Evolutionary conservation across 2,888 invertebrate species (phyloP), one percentile per base, ranked within the genome.

Genomic region (Bombylius major): DNA sequence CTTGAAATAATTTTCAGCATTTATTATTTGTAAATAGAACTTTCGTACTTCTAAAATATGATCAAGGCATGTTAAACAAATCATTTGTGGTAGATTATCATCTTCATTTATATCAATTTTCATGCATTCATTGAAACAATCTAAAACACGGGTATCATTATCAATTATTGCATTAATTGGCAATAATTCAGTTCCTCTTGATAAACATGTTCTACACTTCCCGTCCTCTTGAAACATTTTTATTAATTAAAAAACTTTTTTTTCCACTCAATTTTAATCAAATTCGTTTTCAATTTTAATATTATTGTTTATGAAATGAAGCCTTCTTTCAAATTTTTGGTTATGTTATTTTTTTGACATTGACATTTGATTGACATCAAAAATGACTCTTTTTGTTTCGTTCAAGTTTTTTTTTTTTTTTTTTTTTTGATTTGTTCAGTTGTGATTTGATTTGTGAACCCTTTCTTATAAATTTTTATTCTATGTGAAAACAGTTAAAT

Each of bases 61-160:
- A 4, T 50, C 50, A 5, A 58, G 23, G 47, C 58, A 58, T 33
- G 46, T 53, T 9, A 54, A 11, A 39, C 58, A 58, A 46, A 53
- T 58, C 9, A 34, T 31, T 12, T 50, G 47, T 13, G 58, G 58
- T 14, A 58, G 34, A 23, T 53, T 49, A 49, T 52, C 55, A 31
- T 55, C 42, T 5, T 46, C 50, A 4, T 47, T 33, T 8, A 57
- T 39, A 2, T 42, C 13, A n/a, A 48, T 14, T n/a, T 57, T 57
- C 36, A 52, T 33, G 45, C 45, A 58, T 23, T 52, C 44, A 5
- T 32, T 42, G 36, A 55, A 55, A n/a, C 47, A 55, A 13, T 50
- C 50, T 4, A 50, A 6, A 33, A 55, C 46, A 13, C 46, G 46
- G 1, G n/a, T 34, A 13, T 55, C 39, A 12, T 50, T 13, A 5